These are phyloP conservation scores for Bettongia penicillata DNA, from an alignment of 2,113 vertebrate species.

Conservation along the genomic window DNA sequence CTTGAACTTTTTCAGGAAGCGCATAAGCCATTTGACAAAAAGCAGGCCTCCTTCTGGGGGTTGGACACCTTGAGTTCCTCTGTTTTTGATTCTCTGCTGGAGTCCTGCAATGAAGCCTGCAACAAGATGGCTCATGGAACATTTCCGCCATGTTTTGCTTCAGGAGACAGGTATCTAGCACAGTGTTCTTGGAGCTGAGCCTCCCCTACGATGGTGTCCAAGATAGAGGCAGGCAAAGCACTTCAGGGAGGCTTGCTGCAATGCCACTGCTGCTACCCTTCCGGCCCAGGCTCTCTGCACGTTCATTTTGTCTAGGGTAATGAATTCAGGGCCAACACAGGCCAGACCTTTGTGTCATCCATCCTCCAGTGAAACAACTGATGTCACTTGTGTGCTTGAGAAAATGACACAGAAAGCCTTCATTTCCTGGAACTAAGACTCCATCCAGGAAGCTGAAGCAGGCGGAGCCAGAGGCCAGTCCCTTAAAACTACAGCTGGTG, in stretches of 20 bases:
- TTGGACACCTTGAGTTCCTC: neutral
- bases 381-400: neutral
- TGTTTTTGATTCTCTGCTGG: slow-evolving; percentile 12
- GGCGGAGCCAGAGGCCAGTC: neutral
- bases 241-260: too few relatives aligned
- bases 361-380: neutral
- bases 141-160: slow-evolving; percentile 12
- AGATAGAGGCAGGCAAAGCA: neutral
- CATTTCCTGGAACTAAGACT: neutral
- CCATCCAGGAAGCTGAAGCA: neutral
- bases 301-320: neutral
- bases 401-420: neutral
- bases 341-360: neutral
- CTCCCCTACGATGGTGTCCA: neutral
- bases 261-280: neutral
- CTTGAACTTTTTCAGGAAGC: too few relatives aligned
- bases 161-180: slow-evolving; percentile 6
- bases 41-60: too few relatives aligned
- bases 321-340: neutral
- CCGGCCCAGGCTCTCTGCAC: neutral
- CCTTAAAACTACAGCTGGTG: neutral
- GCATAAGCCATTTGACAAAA: too few relatives aligned
- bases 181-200: slow-evolving; percentile 3
- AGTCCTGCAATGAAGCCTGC: slow-evolving; percentile 5
- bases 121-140: slow-evolving; percentile 21